Percentiles rank a stretch among this genome's conserved stretches.
Conservation (phyloP, 2,888 invertebrate species). For the Drosophila pegasa region DNA sequence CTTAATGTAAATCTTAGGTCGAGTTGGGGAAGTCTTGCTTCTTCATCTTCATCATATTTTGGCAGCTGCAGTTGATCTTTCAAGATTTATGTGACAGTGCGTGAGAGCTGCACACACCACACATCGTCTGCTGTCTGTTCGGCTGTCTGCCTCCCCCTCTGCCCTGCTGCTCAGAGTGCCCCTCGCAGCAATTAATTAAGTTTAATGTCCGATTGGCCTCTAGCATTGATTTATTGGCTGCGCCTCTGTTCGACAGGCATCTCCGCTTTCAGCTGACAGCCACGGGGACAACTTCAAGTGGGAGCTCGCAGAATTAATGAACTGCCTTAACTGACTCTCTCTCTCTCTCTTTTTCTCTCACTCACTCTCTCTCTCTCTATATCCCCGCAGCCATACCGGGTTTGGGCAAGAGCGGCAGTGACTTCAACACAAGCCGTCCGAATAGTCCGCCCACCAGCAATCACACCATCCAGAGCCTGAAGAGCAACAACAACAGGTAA, state of each 20-base stretch:
- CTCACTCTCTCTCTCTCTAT: conserved; percentile 3
- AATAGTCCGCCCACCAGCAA: conserved; percentile 84
- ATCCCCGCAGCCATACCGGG: conserved; percentile 85
- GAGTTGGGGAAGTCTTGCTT: background rate
- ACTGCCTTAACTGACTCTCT: no score
- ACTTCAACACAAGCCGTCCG: conserved; percentile 86
- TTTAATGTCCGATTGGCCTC: conserved; percentile 62
- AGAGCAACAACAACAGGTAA: conserved; percentile 84
- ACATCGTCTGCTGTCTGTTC: conserved; percentile 7
- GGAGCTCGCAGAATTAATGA: conserved; percentile 52
- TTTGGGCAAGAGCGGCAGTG: conserved; percentile 87
- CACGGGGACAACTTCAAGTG: conserved; percentile 62
- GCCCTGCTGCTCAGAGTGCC: background rate
- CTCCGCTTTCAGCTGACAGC: conserved; percentile 36
- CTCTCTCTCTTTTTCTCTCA: background rate
- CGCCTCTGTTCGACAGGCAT: conserved; percentile 25
- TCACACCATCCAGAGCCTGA: conserved; percentile 83
- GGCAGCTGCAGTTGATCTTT: conserved; percentile 12
- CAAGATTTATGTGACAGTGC: conserved; percentile 43
- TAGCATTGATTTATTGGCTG: conserved; percentile 72
- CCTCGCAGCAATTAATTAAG: conserved; percentile 64
- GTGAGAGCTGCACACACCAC: conserved; percentile 15
- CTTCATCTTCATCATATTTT: conserved; percentile 3
- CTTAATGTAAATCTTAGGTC: background rate
- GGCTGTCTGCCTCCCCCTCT: conserved; percentile 11